These are phyloP conservation scores for Corella eumyota DNA, from an alignment of 23 tunicate species.

Conservation along the genomic window DNA sequence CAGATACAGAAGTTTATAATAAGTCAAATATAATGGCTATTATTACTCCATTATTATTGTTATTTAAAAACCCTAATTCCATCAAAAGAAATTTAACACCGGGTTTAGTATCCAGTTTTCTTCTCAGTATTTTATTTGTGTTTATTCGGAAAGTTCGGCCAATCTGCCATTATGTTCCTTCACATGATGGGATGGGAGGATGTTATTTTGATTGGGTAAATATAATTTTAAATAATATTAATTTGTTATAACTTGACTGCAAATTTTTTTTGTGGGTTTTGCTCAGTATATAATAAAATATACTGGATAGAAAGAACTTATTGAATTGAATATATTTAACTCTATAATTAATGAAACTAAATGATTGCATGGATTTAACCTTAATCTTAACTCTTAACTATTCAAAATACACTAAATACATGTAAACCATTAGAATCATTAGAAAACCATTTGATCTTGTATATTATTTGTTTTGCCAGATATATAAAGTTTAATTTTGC, in stretches of 20 bases:
- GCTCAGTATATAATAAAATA: no score
- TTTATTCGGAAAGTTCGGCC: slow-evolving; percentile 44
- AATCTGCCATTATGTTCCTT: slow-evolving; percentile 29
- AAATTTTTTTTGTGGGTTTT: not conserved
- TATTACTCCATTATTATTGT: slow-evolving; percentile 39
- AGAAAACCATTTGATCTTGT: no score
- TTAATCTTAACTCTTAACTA: no score
- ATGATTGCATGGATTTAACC: not conserved
- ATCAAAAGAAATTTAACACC: slow-evolving; percentile 45
- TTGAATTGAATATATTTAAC: no score
- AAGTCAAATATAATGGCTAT: no score
- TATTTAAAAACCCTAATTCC: slow-evolving; percentile 58
- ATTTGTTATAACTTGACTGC: not conserved
- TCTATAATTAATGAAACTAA: no score
- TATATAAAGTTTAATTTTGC: no score
- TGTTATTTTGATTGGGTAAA: slow-evolving; percentile 62
- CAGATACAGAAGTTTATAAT: no score
- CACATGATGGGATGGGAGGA: slow-evolving; percentile 10
- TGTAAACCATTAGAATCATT: no score
- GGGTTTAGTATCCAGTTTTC: slow-evolving; percentile 42
- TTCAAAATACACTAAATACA: no score
- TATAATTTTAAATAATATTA: not conserved
- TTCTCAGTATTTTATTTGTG: slow-evolving; percentile 43
- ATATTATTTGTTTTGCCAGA: no score
- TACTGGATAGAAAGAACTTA: no score